Conservation (phyloP, 2,888 invertebrate species). For the Cryptocephalus moraei region DNA sequence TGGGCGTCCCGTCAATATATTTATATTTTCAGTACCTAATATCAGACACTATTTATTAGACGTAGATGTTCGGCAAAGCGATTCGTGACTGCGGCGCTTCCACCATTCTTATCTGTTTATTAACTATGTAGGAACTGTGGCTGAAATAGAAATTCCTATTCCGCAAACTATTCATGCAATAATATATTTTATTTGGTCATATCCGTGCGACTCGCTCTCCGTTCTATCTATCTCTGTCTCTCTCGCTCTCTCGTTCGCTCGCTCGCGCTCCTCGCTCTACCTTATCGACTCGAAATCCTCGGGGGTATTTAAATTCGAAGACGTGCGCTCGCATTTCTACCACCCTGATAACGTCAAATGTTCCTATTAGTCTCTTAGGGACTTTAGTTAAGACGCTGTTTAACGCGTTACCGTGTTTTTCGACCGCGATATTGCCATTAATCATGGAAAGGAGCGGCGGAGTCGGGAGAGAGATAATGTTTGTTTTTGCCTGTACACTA, state of each 20-base stretch:
- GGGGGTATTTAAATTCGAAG: conserved; percentile 35
- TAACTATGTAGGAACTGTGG: conserved; percentile 24
- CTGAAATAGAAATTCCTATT: conserved; percentile 31
- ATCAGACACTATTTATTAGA: too few relatives aligned
- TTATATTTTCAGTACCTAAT: too few relatives aligned
- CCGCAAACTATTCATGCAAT: conserved; percentile 32
- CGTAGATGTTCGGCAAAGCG: conserved; percentile 5
- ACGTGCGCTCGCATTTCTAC: conserved; percentile 33
- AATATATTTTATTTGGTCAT: conserved; percentile 35
- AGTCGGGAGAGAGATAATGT: conserved; percentile 2
- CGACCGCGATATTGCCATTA: conserved; percentile 17
- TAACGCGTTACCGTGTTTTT: conserved; percentile 18
- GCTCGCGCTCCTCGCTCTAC: conserved; percentile 17
- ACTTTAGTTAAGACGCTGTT: conserved; percentile 26
- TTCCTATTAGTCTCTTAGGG: conserved; percentile 34
- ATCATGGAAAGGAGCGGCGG: conserved; percentile 12
- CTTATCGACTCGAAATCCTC: conserved; percentile 34
- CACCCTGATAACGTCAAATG: conserved; percentile 35
- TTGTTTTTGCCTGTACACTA: conserved; percentile 14
- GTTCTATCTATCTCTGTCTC: too few relatives aligned
- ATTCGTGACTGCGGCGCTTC: conserved; percentile 13
- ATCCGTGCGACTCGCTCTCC: conserved; percentile 26
- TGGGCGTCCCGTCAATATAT: too few relatives aligned
- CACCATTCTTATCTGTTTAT: conserved; percentile 18
- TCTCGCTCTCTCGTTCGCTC: conserved; percentile 5